A percentile compares a stretch with the other conserved stretches of the same genome.
Conservation (phyloP, 23 tunicate genomes). For the Oikopleura vanhoeffeni region DNA sequence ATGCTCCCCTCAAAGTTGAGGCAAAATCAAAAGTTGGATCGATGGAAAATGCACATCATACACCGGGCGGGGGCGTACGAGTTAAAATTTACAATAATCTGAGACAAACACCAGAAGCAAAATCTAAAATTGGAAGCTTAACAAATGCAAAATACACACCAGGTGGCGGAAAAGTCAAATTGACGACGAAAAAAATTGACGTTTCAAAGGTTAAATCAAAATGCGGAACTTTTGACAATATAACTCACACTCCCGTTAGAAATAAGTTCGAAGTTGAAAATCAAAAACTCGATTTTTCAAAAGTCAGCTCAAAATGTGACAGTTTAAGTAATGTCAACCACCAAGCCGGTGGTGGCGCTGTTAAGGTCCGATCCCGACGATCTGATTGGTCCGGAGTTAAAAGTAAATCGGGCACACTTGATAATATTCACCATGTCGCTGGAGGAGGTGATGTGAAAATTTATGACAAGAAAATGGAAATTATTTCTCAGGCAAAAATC, state of each 20-base stretch:
- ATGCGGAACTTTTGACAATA: constrained; percentile 44
- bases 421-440: constrained; percentile 35
- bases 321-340: constrained; percentile 32
- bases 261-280: constrained; percentile 33
- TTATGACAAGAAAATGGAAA: constrained; percentile 21
- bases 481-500: constrained; percentile 24
- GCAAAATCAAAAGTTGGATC: constrained; percentile 23
- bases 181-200: constrained; percentile 22
- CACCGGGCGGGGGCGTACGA: too few relatives aligned
- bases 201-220: constrained; percentile 33
- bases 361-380: not conserved
- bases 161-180: constrained; percentile 45
- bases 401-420: constrained; percentile 32
- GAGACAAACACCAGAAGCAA: too few relatives aligned
- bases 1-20: constrained; percentile 17
- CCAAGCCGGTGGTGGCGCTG: constrained; percentile 32
- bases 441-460: constrained; percentile 51
- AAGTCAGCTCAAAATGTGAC: constrained; percentile 45
- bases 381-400: constrained; percentile 5
- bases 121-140: not conserved
- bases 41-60: constrained; percentile 20
- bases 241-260: constrained; percentile 25
- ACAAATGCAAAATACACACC: not conserved
- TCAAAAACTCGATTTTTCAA: constrained; percentile 27
- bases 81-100: too few relatives aligned